Evolutionary conservation across 2,888 invertebrate species (phyloP), one percentile per base, ranked within the genome.

Genomic region (Candidula unifasciata): DNA sequence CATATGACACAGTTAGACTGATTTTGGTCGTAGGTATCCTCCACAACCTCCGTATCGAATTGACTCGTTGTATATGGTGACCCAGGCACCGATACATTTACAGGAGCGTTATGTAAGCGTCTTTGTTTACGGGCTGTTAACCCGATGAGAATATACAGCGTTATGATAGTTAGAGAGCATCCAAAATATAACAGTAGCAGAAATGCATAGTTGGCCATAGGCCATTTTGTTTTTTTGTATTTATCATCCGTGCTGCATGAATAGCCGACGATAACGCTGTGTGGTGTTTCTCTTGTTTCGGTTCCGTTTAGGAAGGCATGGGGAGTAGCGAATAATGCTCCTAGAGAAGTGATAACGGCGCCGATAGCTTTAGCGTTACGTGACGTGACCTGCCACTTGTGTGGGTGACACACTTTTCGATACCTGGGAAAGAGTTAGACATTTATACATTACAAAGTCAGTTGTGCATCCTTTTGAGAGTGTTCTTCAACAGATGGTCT

Each of bases 101-200:
- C 0, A 44, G 37, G 10, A 0, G 6, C n/a, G 13, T n/a, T 44
- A 8, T 83, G 71, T 3, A 79, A 30, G 18, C 16, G 54, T 10
- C 83, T 83, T 37, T 83, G 83, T 33, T 71, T 68, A 57, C 83
- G 78, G 6, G 79, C 83, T 60, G 78, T 30, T 16, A 79, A 30
- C 3, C 83, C 83, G n/a, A 83, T 79, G 13, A 57, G 44, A 30
- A 71, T 57, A 37, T 83, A 83, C 57, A 83, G 68, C n/a, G 57
- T 69, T 24, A 52, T 66, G 0, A 83, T 60, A 3, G 78, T 60
- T 0, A n/a, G 35, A 24, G n/a, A 57, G 54, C 78, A 74, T 6
- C 8, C 21, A 18, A 83, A 6, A 33, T 35, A 83, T 13, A 83
- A 27, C 5, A 83, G 16, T 0, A 83, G 60, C 21, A 83, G 78